A percentile compares a stretch with the other conserved stretches of the same genome.
Conservation (phyloP, 2,888 invertebrate species). For the Amiota communis region DNA sequence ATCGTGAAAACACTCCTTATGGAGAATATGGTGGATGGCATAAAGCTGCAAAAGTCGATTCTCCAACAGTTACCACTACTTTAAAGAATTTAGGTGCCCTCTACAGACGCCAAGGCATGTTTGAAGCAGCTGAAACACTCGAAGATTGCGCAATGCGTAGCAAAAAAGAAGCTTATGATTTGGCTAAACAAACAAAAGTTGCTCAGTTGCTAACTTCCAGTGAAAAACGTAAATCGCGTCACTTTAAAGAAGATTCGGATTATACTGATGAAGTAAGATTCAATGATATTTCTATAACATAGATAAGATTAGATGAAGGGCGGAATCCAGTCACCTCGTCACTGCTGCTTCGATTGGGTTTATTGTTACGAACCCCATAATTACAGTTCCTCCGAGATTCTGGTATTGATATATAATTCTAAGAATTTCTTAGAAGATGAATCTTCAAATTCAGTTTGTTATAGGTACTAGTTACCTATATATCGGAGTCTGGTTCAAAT, state of each 20-base stretch:
- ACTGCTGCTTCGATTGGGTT: not conserved
- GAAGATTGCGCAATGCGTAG: conserved; percentile 98
- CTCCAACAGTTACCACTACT: conserved; percentile 97
- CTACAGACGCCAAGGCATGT: conserved; percentile 98
- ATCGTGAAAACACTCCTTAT: conserved; percentile 91
- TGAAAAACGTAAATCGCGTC: conserved; percentile 76
- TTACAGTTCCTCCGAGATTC: no score
- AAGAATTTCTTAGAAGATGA: no score
- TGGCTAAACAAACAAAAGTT: conserved; percentile 92
- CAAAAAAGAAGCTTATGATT: conserved; percentile 95
- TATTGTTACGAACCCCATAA: not conserved
- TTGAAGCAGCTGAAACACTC: conserved; percentile 98
- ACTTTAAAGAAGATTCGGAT: conserved; percentile 72
- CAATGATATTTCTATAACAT: not conserved
- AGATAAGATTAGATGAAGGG: not conserved
- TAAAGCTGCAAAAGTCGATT: conserved; percentile 98
- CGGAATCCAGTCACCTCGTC: no score
- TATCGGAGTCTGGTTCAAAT: no score
- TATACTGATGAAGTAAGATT: conserved; percentile 69
- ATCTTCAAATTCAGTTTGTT: no score
- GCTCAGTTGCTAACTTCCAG: conserved; percentile 80
- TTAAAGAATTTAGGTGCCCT: conserved; percentile 98
- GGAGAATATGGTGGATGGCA: conserved; percentile 95
- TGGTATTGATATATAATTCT: no score
- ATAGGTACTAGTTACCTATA: no score